Percentiles rank a stretch among this genome's conserved stretches.
Evolutionary conservation across 2,113 vertebrate species (phyloP).

Genomic region (Clarias magur): DNA sequence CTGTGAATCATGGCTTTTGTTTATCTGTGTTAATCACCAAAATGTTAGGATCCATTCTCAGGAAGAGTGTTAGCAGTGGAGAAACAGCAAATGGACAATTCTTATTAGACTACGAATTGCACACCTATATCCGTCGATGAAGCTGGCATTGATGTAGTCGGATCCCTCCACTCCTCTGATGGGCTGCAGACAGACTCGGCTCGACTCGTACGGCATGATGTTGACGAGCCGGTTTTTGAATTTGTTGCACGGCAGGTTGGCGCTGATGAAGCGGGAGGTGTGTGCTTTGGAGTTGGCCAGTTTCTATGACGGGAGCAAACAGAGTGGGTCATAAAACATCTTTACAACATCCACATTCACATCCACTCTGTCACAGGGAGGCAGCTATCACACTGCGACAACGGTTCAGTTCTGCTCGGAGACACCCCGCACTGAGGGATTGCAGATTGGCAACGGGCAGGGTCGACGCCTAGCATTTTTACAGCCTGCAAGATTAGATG

Average conservation of each 20-base stretch:
- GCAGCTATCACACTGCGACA: constrained; percentile 1
- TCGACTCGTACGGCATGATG: constrained; percentile 94
- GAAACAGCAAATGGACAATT: background rate
- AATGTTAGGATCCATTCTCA: background rate
- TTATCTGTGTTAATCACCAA: background rate
- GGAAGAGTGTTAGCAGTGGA: background rate
- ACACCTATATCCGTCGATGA: constrained; percentile 93
- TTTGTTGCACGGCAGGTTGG: constrained; percentile 96
- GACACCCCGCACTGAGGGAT: background rate
- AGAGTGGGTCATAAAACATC: constrained; percentile 1
- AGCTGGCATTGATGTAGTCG: constrained; percentile 97
- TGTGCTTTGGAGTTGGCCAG: constrained; percentile 92
- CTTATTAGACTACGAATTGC: constrained; percentile 18
- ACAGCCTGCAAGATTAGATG: constrained; percentile 3
- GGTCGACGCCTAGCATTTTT: background rate
- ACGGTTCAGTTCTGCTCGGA: background rate
- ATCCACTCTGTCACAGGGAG: background rate
- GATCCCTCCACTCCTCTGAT: constrained; percentile 95
- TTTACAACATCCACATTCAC: background rate
- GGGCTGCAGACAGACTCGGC: constrained; percentile 90
- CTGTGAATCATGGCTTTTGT: background rate
- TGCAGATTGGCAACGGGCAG: background rate
- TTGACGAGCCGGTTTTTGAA: constrained; percentile 97
- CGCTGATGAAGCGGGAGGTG: constrained; percentile 93
- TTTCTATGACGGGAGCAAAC: constrained; percentile 70